Evolutionary conservation across 1,140 invertebrate genomes (phyloP).

Genomic region (Temnothorax curvispinosus): DNA sequence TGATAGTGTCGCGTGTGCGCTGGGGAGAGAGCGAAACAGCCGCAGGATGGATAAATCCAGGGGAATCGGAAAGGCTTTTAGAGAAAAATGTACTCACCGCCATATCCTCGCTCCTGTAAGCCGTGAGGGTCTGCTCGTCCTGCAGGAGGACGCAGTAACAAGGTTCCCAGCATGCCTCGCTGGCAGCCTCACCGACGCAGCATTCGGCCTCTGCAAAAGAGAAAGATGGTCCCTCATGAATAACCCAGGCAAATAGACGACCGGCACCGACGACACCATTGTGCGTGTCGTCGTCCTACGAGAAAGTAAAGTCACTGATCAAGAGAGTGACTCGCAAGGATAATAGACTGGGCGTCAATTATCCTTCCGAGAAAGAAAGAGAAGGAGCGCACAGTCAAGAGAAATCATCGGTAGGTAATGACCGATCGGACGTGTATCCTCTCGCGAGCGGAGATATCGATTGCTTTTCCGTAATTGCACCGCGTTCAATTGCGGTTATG

Average conservation of each 20-base stretch:
- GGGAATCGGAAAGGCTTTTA: conserved; percentile 63
- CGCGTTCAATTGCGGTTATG: conserved; percentile 1
- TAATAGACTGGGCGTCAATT: conserved; percentile 60
- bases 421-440: conserved; percentile 48
- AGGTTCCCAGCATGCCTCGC: conserved; percentile 91
- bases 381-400: conserved; percentile 3
- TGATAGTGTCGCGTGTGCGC: not conserved
- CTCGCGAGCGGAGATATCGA: conserved; percentile 31
- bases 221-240: conserved; percentile 51
- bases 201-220: conserved; percentile 83
- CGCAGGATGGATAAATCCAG: conserved; percentile 54
- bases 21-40: not conserved
- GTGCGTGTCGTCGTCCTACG: conserved; percentile 48
- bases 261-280: conserved; percentile 24
- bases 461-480: conserved; percentile 24
- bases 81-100: conserved; percentile 89
- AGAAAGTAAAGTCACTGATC: conserved; percentile 49
- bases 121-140: conserved; percentile 93
- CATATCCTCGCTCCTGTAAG: conserved; percentile 95
- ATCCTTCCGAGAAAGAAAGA: conserved; percentile 36
- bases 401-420: conserved; percentile 48
- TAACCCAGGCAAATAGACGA: conserved; percentile 41
- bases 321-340: conserved; percentile 58
- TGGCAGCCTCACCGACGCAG: conserved; percentile 81
- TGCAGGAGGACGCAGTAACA: conserved; percentile 95